Evolutionary conservation across 2,797 vertebrate species (phyloP).

Genomic region (Myotis pilosus): DNA sequence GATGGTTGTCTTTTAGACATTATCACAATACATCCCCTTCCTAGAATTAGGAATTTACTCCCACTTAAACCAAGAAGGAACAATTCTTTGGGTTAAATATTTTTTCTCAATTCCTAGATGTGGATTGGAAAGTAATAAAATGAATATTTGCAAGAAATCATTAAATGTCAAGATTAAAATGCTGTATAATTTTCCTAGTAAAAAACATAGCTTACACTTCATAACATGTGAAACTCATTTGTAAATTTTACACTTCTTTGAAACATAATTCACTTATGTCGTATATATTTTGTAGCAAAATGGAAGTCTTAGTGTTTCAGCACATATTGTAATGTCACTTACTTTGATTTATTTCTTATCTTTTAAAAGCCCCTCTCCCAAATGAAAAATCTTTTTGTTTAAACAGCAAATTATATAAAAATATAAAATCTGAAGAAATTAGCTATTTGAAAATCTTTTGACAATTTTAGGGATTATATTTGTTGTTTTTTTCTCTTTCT

Average conservation of each 20-base stretch:
- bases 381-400: background rate
- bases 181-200: background rate
- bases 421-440: constrained; percentile 21
- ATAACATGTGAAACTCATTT: constrained; percentile 58
- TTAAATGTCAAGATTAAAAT: constrained; percentile 51
- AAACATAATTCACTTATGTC: constrained; percentile 46
- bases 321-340: background rate
- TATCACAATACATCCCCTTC: background rate
- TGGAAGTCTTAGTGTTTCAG: background rate
- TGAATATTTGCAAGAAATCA: constrained; percentile 38
- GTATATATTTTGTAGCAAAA: constrained; percentile 49
- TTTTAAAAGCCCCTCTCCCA: background rate
- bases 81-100: background rate
- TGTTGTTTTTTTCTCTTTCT: background rate
- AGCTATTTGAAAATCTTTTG: background rate
- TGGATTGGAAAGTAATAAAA: background rate
- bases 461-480: background rate
- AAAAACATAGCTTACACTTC: constrained; percentile 31
- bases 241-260: constrained; percentile 52
- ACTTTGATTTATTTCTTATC: background rate
- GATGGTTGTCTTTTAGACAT: constrained; percentile 31
- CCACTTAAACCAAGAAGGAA: constrained; percentile 22
- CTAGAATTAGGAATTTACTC: background rate
- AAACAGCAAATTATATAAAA: background rate
- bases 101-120: background rate